Percentiles rank a stretch among this genome's conserved stretches.
Conservation (phyloP, 2,797 vertebrate genomes). For the Limnodromus scolopaceus region DNA sequence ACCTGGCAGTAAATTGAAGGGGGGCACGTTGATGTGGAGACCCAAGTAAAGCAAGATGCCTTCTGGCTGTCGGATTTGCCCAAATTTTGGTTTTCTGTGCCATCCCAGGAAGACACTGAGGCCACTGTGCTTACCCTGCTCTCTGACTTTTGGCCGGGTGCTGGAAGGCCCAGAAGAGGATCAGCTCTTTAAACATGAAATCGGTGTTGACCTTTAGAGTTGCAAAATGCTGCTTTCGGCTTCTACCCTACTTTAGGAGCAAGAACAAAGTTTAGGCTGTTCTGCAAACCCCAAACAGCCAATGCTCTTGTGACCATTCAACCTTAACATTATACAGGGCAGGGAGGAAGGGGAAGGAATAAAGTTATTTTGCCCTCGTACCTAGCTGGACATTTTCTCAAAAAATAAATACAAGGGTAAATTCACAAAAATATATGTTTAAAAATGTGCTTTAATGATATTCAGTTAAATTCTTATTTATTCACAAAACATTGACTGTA, state of each 20-base stretch:
- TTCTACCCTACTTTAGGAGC: not conserved
- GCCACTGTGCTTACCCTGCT: not conserved
- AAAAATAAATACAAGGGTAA: not conserved
- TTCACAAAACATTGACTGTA: not conserved
- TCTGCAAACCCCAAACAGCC: not conserved
- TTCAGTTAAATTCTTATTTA: not conserved
- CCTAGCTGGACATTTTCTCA: not conserved
- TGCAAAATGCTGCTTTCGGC: not conserved
- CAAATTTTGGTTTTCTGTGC: not conserved
- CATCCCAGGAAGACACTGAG: not conserved
- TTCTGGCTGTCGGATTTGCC: not conserved
- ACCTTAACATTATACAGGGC: not conserved
- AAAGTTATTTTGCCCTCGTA: not conserved
- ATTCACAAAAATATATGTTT: not conserved
- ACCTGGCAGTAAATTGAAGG: fast-evolving
- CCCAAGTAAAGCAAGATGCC: not conserved
- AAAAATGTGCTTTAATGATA: not conserved
- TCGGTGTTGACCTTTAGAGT: not conserved
- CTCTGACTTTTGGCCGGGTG: not conserved
- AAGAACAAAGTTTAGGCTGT: not conserved
- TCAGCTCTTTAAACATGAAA: not conserved
- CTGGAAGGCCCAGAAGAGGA: not conserved
- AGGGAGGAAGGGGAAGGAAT: not conserved
- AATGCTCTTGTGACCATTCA: not conserved
- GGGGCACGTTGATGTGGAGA: fast-evolving